phyloP scores from a whole-genome alignment of 2,113 vertebrate species.

The Archocentrus centrarchus region DNA sequence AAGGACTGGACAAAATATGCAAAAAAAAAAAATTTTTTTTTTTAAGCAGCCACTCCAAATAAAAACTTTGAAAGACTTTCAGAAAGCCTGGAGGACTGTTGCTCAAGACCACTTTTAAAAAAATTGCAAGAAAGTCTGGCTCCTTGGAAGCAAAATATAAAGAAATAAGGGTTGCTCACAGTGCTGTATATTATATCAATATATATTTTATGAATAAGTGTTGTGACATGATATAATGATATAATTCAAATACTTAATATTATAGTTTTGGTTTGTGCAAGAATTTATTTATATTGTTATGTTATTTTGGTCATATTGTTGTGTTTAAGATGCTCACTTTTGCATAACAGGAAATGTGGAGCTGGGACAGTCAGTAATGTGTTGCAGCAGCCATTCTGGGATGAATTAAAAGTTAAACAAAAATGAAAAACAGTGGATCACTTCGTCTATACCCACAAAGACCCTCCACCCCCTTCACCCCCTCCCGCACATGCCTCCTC shows the following conservation, averaged over 20 bases:
- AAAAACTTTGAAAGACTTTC: background rate
- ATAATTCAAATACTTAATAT: background rate
- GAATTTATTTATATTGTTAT: background rate
- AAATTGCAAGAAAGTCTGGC: background rate
- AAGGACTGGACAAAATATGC: too few relatives aligned
- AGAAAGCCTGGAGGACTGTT: background rate
- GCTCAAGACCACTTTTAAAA: background rate
- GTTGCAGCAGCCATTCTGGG: conserved; percentile 24
- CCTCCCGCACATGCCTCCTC: conserved; percentile 19
- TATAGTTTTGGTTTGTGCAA: background rate
- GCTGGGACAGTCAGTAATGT: conserved; percentile 15
- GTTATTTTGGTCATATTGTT: background rate
- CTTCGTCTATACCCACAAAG: background rate
- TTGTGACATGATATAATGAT: too few relatives aligned
- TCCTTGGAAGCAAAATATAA: background rate
- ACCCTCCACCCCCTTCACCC: background rate
- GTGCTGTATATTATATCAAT: background rate
- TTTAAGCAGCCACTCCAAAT: too few relatives aligned
- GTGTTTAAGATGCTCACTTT: background rate
- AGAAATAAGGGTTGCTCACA: too few relatives aligned
- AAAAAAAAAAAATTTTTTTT: too few relatives aligned
- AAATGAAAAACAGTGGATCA: conserved; percentile 15
- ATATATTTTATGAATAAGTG: too few relatives aligned
- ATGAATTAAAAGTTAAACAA: conserved; percentile 31
- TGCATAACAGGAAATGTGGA: background rate